phyloP scores from a whole-genome alignment of 2,888 invertebrate genomes.

The Synergus japonicus region DNA sequence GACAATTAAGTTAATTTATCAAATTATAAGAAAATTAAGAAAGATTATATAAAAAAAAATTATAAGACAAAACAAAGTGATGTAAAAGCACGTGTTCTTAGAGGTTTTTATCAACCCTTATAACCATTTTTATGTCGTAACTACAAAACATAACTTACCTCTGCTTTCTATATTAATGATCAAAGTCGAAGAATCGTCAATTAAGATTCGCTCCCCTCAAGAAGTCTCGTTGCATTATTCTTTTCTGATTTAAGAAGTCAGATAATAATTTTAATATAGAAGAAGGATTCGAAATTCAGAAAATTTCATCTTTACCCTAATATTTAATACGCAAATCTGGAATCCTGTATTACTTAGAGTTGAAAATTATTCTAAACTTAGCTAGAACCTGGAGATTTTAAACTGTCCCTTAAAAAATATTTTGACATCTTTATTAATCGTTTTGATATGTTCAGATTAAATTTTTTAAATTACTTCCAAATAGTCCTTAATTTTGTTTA shows the following conservation, averaged over 20 bases:
- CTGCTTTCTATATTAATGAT: not conserved
- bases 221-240: not conserved
- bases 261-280: not conserved
- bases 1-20: not conserved
- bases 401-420: too few species aligned
- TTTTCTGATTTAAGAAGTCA: not conserved
- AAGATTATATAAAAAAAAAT: too few species aligned
- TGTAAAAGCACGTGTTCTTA: not conserved
- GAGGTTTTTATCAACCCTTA: not conserved
- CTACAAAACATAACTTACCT: not conserved
- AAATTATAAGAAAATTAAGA: not conserved
- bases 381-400: too few species aligned
- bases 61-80: not conserved
- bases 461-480: too few species aligned
- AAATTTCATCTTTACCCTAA: too few species aligned
- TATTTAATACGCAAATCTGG: too few species aligned
- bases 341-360: too few species aligned
- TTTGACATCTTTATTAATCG: too few species aligned
- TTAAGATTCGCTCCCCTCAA: not conserved
- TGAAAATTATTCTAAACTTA: too few species aligned
- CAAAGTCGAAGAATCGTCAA: not conserved
- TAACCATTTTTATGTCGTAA: not conserved
- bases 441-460: too few species aligned
- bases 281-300: not conserved
- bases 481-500: too few species aligned